Evolutionary conservation across 2,888 invertebrate species (phyloP).

Genomic region (Oscheius sp.): DNA sequence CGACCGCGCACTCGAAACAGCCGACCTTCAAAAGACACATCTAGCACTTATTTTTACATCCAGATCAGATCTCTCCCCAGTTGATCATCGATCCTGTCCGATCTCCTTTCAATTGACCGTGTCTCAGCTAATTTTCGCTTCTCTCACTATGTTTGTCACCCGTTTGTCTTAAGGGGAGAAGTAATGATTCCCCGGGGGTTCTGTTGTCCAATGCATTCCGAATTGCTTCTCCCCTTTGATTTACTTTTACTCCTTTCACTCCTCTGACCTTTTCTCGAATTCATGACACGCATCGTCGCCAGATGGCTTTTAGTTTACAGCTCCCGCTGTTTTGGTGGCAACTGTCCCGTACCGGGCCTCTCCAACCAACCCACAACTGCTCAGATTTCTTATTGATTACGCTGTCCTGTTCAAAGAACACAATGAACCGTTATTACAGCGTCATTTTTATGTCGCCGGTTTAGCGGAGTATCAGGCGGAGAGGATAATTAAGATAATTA

Average conservation of each 20-base stretch:
- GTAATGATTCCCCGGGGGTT: slow-evolving; percentile 5
- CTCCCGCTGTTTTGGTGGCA: slow-evolving; percentile 22
- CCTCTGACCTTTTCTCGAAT: neutral
- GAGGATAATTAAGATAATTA: too few species aligned
- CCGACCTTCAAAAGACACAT: too few species aligned
- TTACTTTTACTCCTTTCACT: neutral
- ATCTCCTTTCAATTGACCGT: neutral
- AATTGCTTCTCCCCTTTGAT: neutral
- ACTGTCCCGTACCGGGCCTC: too few species aligned
- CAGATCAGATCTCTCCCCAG: neutral
- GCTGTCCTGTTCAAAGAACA: too few species aligned
- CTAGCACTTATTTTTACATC: too few species aligned
- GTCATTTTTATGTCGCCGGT: too few species aligned
- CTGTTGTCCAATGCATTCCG: neutral
- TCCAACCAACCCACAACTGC: too few species aligned
- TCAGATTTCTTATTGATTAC: too few species aligned
- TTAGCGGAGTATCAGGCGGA: too few species aligned
- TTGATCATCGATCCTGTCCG: slow-evolving; percentile 1
- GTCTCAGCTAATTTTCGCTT: neutral
- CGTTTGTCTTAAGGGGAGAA: neutral
- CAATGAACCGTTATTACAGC: too few species aligned
- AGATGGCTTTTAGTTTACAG: slow-evolving; percentile 2
- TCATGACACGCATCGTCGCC: neutral
- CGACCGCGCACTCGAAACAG: neutral
- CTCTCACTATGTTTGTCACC: neutral